Conservation (phyloP, 2,888 invertebrate genomes). For the Diadromus collaris region DNA sequence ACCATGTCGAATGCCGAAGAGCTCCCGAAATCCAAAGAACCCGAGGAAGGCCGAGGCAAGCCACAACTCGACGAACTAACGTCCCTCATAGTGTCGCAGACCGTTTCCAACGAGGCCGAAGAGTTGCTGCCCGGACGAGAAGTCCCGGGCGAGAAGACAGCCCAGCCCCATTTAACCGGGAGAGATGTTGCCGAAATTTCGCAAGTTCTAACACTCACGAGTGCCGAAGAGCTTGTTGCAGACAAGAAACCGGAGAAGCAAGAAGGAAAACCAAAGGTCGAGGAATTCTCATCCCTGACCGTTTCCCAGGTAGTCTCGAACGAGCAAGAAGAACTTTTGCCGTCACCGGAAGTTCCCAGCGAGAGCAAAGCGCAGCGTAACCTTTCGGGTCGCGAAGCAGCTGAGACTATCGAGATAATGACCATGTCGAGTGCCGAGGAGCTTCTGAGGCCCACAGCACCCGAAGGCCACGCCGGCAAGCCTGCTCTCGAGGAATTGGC, state of each 20-base stretch:
- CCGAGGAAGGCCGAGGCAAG: slow-evolving; percentile 63
- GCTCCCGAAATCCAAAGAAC: slow-evolving; percentile 65
- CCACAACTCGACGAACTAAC: slow-evolving; percentile 70
- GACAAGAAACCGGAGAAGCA: slow-evolving; percentile 65
- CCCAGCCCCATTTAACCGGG: slow-evolving; percentile 73
- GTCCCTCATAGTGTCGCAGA: slow-evolving; percentile 67
- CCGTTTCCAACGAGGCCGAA: slow-evolving; percentile 66
- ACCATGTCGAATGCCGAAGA: slow-evolving; percentile 67
- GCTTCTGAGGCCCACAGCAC: slow-evolving; percentile 62
- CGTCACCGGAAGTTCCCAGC: slow-evolving; percentile 67
- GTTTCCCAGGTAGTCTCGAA: slow-evolving; percentile 63
- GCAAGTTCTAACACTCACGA: slow-evolving; percentile 71
- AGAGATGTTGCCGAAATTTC: slow-evolving; percentile 71
- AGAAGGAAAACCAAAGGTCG: slow-evolving; percentile 68
- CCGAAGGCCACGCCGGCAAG: slow-evolving; percentile 67
- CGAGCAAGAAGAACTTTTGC: slow-evolving; percentile 64
- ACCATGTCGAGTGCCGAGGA: slow-evolving; percentile 65
- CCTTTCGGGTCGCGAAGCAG: slow-evolving; percentile 74
- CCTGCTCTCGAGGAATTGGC: slow-evolving; percentile 71
- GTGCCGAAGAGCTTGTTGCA: slow-evolving; percentile 67
- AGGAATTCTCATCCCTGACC: slow-evolving; percentile 61
- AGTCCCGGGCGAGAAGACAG: slow-evolving; percentile 72
- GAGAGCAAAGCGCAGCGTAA: slow-evolving; percentile 76
- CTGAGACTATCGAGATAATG: slow-evolving; percentile 66
- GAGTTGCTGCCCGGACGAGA: slow-evolving; percentile 58